phyloP scores from a whole-genome alignment of 2,797 vertebrate genomes.

The Tamandua tetradactyla region DNA sequence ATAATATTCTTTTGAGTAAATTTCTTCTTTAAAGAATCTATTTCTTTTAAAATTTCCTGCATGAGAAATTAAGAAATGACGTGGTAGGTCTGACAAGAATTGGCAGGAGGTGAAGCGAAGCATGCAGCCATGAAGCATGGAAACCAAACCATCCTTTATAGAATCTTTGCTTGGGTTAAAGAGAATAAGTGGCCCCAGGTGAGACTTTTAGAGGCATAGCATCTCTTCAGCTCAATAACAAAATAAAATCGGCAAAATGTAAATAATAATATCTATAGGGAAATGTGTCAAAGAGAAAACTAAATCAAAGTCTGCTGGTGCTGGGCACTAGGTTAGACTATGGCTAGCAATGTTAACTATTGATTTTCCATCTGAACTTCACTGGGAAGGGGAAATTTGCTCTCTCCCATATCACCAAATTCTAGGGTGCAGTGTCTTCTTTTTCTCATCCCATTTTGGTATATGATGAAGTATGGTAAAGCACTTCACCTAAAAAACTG shows the following conservation, averaged over 20 bases:
- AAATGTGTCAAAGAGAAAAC: not conserved
- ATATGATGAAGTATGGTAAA: not conserved
- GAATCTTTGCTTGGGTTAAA: not conserved
- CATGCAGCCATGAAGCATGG: not conserved
- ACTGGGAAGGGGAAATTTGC: not conserved
- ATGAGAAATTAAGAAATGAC: not conserved
- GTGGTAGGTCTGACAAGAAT: not conserved
- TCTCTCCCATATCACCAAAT: not conserved
- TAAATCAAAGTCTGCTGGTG: not conserved
- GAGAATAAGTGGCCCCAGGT: not conserved
- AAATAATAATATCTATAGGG: not conserved
- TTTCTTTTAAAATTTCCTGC: not conserved
- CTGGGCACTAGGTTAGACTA: not conserved
- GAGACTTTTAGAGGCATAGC: not conserved
- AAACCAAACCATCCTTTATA: not conserved
- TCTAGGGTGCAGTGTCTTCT: not conserved
- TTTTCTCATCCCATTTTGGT: not conserved
- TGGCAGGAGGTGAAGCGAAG: not conserved
- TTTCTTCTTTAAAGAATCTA: not conserved
- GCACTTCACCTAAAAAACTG: not conserved
- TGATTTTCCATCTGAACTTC: not conserved
- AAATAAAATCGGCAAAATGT: not conserved
- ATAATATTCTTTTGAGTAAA: not conserved
- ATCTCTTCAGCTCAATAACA: not conserved
- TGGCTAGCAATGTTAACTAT: not conserved